phyloP scores from a whole-genome alignment of 2,113 vertebrate species.

The Coturnix japonica region DNA sequence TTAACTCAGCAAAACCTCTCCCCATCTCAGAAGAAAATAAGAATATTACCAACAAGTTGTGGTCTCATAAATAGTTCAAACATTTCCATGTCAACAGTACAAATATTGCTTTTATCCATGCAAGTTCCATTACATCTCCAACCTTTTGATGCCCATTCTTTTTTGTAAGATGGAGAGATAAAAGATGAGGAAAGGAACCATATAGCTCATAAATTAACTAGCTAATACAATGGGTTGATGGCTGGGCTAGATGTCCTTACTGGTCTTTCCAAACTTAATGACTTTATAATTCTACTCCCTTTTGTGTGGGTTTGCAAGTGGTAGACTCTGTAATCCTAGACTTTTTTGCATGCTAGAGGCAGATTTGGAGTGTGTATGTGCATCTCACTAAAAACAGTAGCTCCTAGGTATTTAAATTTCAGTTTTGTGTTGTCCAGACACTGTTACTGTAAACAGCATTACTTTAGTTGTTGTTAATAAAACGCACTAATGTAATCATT shows the following conservation, averaged over 20 bases:
- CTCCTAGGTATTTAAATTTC: background rate
- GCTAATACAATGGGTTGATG: background rate
- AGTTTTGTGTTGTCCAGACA: background rate
- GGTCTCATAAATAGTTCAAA: background rate
- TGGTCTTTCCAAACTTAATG: too few relatives aligned
- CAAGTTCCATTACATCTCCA: background rate
- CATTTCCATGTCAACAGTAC: background rate
- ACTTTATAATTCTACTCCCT: background rate
- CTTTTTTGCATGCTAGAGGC: background rate
- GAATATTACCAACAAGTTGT: background rate
- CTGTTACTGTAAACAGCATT: constrained; percentile 18
- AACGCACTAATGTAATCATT: constrained; percentile 31
- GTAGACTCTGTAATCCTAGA: background rate
- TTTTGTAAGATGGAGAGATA: background rate
- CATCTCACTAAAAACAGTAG: background rate
- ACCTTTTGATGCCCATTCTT: background rate
- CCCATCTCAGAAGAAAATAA: background rate
- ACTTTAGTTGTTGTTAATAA: constrained; percentile 22
- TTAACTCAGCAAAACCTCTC: background rate
- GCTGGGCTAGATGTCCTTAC: too few relatives aligned
- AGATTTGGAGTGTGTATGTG: accelerated
- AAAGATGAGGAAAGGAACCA: background rate
- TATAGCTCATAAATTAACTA: background rate
- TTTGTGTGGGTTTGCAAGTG: background rate
- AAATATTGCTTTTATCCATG: background rate